These are phyloP conservation scores for Semnopithecus entellus DNA, from an alignment of 2,113 vertebrate genomes.

Conservation along the genomic window DNA sequence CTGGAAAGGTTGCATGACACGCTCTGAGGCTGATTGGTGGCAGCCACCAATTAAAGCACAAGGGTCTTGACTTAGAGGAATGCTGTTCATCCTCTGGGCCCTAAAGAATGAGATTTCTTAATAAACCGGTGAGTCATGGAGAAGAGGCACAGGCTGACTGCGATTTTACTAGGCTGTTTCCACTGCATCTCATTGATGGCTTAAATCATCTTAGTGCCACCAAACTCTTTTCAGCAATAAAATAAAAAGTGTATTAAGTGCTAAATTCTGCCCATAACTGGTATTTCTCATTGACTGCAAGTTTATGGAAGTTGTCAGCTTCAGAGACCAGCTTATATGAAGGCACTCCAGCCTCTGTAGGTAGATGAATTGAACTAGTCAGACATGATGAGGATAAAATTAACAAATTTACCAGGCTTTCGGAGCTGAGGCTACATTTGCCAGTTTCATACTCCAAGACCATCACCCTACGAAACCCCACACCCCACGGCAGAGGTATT, in stretches of 20 bases:
- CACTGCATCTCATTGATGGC: slow-evolving; percentile 77
- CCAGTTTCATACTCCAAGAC: slow-evolving; percentile 51
- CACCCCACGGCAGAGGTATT: slow-evolving; percentile 34
- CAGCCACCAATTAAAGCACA: slow-evolving; percentile 5
- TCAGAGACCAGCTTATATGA: slow-evolving; percentile 75
- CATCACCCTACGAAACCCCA: slow-evolving; percentile 61
- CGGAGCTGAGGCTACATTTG: slow-evolving; percentile 57
- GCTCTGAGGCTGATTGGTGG: neutral
- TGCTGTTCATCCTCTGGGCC: slow-evolving; percentile 22
- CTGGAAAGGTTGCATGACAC: neutral
- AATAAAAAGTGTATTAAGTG: slow-evolving; percentile 84
- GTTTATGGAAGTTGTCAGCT: slow-evolving; percentile 83
- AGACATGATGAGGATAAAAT: slow-evolving; percentile 78
- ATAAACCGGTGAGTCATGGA: slow-evolving; percentile 72
- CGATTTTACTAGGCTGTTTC: slow-evolving; percentile 78
- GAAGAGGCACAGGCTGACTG: slow-evolving; percentile 64
- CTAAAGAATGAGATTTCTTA: slow-evolving; percentile 65
- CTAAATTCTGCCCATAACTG: slow-evolving; percentile 83
- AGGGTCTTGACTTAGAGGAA: slow-evolving; percentile 12
- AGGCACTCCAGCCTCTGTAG: slow-evolving; percentile 75
- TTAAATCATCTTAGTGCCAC: slow-evolving; percentile 80
- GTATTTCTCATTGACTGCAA: slow-evolving; percentile 80
- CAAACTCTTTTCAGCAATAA: slow-evolving; percentile 81
- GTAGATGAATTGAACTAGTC: slow-evolving; percentile 77
- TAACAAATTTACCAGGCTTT: slow-evolving; percentile 78